phyloP scores from a whole-genome alignment of 1,140 invertebrate species.

The Homarus americanus region DNA sequence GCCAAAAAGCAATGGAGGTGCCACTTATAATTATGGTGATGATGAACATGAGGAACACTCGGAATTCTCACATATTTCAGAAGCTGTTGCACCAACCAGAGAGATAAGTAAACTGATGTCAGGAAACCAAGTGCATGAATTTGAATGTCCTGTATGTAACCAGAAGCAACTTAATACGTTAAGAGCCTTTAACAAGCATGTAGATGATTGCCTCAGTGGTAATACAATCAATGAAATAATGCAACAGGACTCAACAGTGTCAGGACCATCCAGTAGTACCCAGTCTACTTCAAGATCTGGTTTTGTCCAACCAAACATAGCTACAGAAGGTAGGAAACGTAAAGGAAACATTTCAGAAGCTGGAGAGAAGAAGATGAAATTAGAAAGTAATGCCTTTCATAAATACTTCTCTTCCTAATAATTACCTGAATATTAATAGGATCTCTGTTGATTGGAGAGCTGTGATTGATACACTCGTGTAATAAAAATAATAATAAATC shows the following conservation, averaged over 20 bases:
- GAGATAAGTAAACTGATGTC: not conserved
- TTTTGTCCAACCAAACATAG: not conserved
- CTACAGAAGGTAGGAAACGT: conserved; percentile 2
- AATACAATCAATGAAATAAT: conserved; percentile 36
- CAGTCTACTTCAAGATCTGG: not conserved
- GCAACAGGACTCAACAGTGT: not conserved
- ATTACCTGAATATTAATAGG: no score
- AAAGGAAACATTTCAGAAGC: conserved; percentile 14
- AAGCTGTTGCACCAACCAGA: not conserved
- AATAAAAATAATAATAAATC: no score
- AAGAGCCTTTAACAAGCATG: conserved; percentile 37
- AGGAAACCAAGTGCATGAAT: not conserved
- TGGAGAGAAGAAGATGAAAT: not conserved
- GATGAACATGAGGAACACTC: not conserved
- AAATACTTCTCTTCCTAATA: not conserved
- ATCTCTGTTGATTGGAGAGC: no score
- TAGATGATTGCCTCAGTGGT: conserved; percentile 60
- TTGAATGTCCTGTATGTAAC: conserved; percentile 52
- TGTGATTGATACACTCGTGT: no score
- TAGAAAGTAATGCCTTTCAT: not conserved
- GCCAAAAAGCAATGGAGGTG: not conserved
- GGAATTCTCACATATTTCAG: not conserved
- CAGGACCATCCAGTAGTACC: not conserved
- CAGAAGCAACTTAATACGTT: conserved; percentile 7
- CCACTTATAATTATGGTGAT: not conserved